A percentile compares a stretch with the other conserved stretches of the same genome.
These are phyloP conservation scores for Xenops minutus DNA, from an alignment of 2,797 vertebrate species.

Conservation along the genomic window DNA sequence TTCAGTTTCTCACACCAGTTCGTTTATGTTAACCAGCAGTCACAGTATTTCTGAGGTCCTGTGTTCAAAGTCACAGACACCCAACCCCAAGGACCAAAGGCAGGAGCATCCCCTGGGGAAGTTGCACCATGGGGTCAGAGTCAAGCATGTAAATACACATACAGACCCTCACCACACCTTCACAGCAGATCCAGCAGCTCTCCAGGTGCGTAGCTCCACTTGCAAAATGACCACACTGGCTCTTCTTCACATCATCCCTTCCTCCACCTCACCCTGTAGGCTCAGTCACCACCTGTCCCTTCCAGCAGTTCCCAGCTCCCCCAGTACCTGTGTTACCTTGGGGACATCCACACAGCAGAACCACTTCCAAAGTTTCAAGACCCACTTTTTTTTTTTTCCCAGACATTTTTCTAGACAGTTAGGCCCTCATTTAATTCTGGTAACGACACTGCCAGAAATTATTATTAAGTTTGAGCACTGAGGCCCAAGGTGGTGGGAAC, in stretches of 20 bases:
- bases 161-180: neutral
- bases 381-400: neutral
- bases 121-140: rapidly evolving
- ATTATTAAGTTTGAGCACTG: neutral
- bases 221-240: neutral
- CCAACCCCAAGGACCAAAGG: neutral
- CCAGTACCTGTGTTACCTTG: neutral
- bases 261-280: neutral
- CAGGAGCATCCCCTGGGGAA: neutral
- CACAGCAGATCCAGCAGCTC: neutral
- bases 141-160: neutral
- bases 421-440: neutral
- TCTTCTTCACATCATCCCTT: neutral
- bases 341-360: neutral
- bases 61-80: neutral
- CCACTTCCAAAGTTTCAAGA: neutral
- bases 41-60: neutral
- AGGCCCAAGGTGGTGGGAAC: neutral
- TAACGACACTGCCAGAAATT: slow-evolving; percentile 12
- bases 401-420: neutral
- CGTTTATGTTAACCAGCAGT: neutral
- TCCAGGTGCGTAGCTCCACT: neutral
- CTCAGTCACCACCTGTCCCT: neutral
- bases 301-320: neutral
- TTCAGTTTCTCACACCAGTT: neutral